Evolutionary conservation across 2,888 invertebrate species (phyloP).

Genomic region (Parasteatoda lunata): DNA sequence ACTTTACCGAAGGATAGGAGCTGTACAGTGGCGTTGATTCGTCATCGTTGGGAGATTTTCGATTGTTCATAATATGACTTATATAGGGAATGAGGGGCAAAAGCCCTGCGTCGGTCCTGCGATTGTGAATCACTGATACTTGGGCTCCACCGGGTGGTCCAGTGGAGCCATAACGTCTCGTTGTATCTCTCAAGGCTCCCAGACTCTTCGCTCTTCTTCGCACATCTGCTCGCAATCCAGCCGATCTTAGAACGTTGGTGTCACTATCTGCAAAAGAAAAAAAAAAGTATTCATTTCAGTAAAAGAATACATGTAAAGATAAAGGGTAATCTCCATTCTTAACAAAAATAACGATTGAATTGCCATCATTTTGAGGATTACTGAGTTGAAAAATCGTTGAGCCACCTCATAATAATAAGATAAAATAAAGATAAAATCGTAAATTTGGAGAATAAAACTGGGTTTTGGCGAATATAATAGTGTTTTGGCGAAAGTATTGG

Average conservation of each 20-base stretch:
- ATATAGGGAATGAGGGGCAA: slow-evolving; percentile 66
- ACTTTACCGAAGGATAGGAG: slow-evolving; percentile 94
- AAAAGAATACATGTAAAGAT: not conserved
- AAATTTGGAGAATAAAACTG: too few relatives aligned
- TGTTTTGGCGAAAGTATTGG: too few relatives aligned
- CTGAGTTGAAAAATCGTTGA: too few relatives aligned
- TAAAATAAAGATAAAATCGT: too few relatives aligned
- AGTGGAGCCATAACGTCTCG: slow-evolving; percentile 44
- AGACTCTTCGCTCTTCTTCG: slow-evolving; percentile 68
- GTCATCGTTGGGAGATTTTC: slow-evolving; percentile 57
- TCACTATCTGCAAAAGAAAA: slow-evolving; percentile 58
- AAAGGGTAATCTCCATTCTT: not conserved
- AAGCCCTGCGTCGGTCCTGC: slow-evolving; percentile 65
- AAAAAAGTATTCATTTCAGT: not conserved
- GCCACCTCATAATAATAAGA: too few relatives aligned
- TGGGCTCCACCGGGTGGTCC: slow-evolving; percentile 41
- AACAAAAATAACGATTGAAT: too few relatives aligned
- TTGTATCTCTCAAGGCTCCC: slow-evolving; percentile 62
- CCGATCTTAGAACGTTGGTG: slow-evolving; percentile 19
- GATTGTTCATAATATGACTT: slow-evolving; percentile 66
- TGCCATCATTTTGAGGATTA: too few relatives aligned
- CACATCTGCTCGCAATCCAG: slow-evolving; percentile 28
- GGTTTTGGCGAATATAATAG: too few relatives aligned
- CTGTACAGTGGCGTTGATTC: slow-evolving; percentile 70
- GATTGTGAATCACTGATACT: slow-evolving; percentile 68